These are phyloP conservation scores for Temnothorax rugatulus DNA, from an alignment of 2,888 invertebrate genomes.

Conservation along the genomic window DNA sequence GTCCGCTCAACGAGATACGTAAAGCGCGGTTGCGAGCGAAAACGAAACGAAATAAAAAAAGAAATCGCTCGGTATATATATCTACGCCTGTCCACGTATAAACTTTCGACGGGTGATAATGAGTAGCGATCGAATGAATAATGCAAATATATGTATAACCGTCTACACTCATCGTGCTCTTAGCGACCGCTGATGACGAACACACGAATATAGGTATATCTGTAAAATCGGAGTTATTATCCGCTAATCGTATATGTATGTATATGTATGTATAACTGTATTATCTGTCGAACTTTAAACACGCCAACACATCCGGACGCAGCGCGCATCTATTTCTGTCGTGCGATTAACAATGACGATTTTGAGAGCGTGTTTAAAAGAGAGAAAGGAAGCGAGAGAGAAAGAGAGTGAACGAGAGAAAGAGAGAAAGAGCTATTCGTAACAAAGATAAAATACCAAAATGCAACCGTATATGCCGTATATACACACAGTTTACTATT, in stretches of 20 bases:
- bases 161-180: constrained; percentile 72
- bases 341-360: constrained; percentile 76
- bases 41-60: not conserved
- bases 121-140: constrained; percentile 14
- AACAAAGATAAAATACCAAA: constrained; percentile 72
- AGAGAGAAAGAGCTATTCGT: constrained; percentile 60
- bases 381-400: constrained; percentile 40
- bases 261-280: constrained; percentile 80
- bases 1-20: constrained; percentile 57
- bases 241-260: constrained; percentile 77
- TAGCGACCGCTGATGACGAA: constrained; percentile 73
- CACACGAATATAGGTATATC: constrained; percentile 72
- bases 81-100: constrained; percentile 10
- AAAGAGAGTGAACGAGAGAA: not conserved
- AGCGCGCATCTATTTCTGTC: constrained; percentile 77
- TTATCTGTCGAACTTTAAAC: constrained; percentile 77
- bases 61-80: constrained; percentile 24
- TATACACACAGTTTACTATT: constrained; percentile 74
- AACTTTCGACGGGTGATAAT: constrained; percentile 39
- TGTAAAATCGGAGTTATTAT: constrained; percentile 79
- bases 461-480: constrained; percentile 67
- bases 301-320: constrained; percentile 74
- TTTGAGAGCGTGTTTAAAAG: constrained; percentile 71
- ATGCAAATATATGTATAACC: constrained; percentile 46
- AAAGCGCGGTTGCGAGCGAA: not conserved